phyloP scores from a whole-genome alignment of 2,888 invertebrate species.

The Campoplex capitator region DNA sequence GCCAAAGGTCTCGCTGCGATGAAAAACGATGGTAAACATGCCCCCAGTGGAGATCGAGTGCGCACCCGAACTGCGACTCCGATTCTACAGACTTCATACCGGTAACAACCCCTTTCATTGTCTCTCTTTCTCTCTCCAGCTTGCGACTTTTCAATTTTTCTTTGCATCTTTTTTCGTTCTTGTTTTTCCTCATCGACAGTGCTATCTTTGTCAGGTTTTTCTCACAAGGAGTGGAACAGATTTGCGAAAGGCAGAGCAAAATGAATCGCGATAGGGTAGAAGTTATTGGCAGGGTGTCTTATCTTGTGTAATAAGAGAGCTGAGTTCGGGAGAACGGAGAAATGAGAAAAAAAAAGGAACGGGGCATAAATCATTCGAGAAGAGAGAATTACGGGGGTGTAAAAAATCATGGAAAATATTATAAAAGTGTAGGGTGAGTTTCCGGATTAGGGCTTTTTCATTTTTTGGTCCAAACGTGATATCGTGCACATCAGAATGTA shows the following conservation, averaged over 20 bases:
- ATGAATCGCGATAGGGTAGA: constrained; percentile 39
- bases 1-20: constrained; percentile 55
- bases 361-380: constrained; percentile 13
- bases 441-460: background rate
- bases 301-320: constrained; percentile 53
- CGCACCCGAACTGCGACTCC: constrained; percentile 56
- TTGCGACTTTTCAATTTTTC: constrained; percentile 45
- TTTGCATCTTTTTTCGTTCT: constrained; percentile 34
- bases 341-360: constrained; percentile 21
- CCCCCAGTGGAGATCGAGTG: constrained; percentile 56
- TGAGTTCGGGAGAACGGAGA: constrained; percentile 35
- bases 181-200: constrained; percentile 39
- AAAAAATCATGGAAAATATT: constrained; percentile 13
- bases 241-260: constrained; percentile 31
- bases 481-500: background rate
- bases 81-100: constrained; percentile 59
- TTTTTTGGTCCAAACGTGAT: background rate
- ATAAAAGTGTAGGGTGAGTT: background rate
- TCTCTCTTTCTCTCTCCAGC: constrained; percentile 18
- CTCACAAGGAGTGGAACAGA: constrained; percentile 19
- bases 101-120: constrained; percentile 25
- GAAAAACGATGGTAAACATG: constrained; percentile 61
- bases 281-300: constrained; percentile 27
- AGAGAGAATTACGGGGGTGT: background rate
- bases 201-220: constrained; percentile 17